Base-by-base conservation (phyloP, 2,888 invertebrate species). In the Netelia fuscicornis region DNA sequence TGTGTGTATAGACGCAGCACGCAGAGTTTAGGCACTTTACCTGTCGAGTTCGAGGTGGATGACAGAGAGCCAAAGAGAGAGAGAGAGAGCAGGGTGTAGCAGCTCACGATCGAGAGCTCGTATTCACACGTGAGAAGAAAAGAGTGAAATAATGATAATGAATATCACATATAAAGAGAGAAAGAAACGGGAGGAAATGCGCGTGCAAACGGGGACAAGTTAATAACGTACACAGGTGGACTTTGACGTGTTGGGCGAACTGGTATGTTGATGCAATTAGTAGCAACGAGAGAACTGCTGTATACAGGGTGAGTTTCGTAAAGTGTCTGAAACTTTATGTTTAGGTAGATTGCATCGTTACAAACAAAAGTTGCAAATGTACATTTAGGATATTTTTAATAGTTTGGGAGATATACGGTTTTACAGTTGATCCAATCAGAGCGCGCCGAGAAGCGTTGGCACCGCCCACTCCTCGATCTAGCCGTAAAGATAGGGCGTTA, bases 251-350 rank as follows among this genome's bases (percentile, higher is more conserved):
- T 13, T 48, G 44, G 54, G 90, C 87, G 86, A 90, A 90, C 91
- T 90, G 90, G 92, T 91, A 92, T 91, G 92, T 90, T 91, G 92
- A 92, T 92, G 92, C 91, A 92, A 92, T 92, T 92, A 92, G 91
- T 88, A 89, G 87, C 60, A 72, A 48, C 64, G 64, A 83, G 78
- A 70, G 68, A 44, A 74, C 20, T 68, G 71, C 60, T 74, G 65
- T 68, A 62, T 72, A 17, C 17, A 17, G 17, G 17, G 17, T 17
- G 17, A 17, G 17, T 17, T 17, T 17, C 17, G 17, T 17, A 0
- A 17, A 17, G 17, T 17, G 17, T 17, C 17, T 17, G 0, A 17
- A 17, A 17, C 17, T 17, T 17, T 17, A 17, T 17, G 0, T 17
- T 17, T 17, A 17, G 17, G 17, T 17, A 17, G 17, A 17, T 17